Conservation (phyloP, 2,113 vertebrate genomes). For the Scomber japonicus region DNA sequence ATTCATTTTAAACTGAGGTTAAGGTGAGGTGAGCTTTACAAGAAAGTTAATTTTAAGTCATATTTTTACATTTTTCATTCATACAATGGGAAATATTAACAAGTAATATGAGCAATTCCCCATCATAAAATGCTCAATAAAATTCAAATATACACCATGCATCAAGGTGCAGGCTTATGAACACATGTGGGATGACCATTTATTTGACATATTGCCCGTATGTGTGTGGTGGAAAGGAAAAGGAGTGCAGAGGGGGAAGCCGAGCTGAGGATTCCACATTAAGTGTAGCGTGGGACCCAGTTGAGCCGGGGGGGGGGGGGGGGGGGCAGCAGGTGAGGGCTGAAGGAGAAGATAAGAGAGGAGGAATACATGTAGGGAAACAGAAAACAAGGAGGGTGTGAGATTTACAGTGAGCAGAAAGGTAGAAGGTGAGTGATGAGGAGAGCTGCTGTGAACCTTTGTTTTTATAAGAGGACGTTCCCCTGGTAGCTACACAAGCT, state of each 20-base stretch:
- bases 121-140: no score
- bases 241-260: background rate
- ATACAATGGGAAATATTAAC: no score
- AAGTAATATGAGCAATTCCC: no score
- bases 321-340: background rate
- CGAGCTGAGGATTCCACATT: background rate
- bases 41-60: no score
- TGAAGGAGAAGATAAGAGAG: conserved; percentile 16
- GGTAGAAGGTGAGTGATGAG: conserved; percentile 19
- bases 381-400: background rate
- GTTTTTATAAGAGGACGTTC: conserved; percentile 10
- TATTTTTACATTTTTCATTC: no score
- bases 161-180: no score
- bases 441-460: background rate
- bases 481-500: background rate
- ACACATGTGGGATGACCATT: no score
- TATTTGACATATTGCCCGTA: background rate
- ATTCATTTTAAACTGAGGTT: no score
- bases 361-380: background rate
- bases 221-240: background rate
- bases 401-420: background rate
- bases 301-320: background rate
- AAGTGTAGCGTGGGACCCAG: background rate
- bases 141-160: no score
- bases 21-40: no score